Conservation (phyloP, 2,888 invertebrate genomes). For the Ornithoptera priamus region DNA sequence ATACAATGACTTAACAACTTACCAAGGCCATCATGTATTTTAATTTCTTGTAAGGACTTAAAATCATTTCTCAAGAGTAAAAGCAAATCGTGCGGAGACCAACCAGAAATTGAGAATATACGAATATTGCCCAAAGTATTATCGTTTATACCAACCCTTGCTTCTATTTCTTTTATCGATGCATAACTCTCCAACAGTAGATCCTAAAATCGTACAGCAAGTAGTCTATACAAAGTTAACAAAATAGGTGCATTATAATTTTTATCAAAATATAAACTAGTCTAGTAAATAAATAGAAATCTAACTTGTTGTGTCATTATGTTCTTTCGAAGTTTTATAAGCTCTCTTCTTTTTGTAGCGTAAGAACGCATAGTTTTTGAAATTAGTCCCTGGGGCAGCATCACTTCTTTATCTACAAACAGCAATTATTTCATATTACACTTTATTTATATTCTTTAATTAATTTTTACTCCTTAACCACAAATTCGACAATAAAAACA, state of each 20-base stretch:
- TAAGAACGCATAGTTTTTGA: conserved; percentile 53
- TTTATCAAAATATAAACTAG: no score
- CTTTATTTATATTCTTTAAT: no score
- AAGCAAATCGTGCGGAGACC: conserved; percentile 66
- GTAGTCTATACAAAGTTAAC: neutral
- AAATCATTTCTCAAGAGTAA: conserved; percentile 56
- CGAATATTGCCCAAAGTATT: conserved; percentile 58
- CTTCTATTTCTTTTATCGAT: conserved; percentile 59
- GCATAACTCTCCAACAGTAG: conserved; percentile 57
- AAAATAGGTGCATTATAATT: no score
- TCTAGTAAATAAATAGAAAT: neutral
- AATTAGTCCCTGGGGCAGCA: conserved; percentile 51
- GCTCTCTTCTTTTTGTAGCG: conserved; percentile 64
- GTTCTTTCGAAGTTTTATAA: conserved; percentile 55
- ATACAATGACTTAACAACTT: conserved; percentile 17
- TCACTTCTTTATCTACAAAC: conserved; percentile 50
- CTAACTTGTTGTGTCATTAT: conserved; percentile 59
- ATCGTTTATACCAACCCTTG: conserved; percentile 49
- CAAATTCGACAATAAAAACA: no score
- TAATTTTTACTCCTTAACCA: no score
- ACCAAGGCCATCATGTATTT: conserved; percentile 60
- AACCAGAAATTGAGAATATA: conserved; percentile 60
- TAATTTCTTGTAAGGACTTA: conserved; percentile 43
- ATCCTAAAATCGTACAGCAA: conserved; percentile 49
- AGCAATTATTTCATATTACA: neutral